Evolutionary conservation across 2,888 invertebrate species (phyloP), one percentile per base, ranked within the genome.

Genomic region (Amblyteles armatorius): DNA sequence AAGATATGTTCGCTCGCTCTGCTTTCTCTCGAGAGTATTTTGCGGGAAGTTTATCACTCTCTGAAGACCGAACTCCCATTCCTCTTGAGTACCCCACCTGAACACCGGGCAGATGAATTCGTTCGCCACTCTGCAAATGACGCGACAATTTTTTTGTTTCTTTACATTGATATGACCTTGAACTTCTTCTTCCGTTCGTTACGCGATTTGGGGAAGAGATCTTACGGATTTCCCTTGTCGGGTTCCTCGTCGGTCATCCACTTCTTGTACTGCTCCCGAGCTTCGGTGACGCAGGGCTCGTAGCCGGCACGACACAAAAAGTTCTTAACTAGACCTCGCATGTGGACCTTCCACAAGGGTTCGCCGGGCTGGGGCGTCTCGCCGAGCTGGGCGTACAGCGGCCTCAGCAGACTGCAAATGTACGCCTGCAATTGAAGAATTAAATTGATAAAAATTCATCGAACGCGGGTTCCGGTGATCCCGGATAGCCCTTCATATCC

Each of bases 11-110:
- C 97, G 94, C 92, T 97, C 97, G 87, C 96, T 97, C 90, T 96
- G 96, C 88, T 96, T 96, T 69, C 97, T 95, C 44, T 91, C 92
- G 13, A 79, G 80, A 22, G 89, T 91, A 0, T 95, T 95, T 1
- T 95, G 94, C 0, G 97, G 97, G 93, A 97, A 97, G 90, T 97
- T 95, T 72, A 97, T 96, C 0, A 97, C 96, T 11, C 97, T 95
- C 87, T 97, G 95, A 0, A 98, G 94, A 50, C 97, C 97, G 88
- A 97, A 97, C 87, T 97, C 96, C 97, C 97, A 98, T 92, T 97
- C 97, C 65, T 97, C 96, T 88, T 95, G 95, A 0, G 96, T 96
- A 0, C 97, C 97, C 96, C 97, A 97, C 93, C 96, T 96, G 93
- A 97, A 97, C 0, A 97, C 97, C 0, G 97, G 97, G 86, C 97